Evolutionary conservation across 2,888 invertebrate species (phyloP).

Genomic region (Eupithecia abbreviata): DNA sequence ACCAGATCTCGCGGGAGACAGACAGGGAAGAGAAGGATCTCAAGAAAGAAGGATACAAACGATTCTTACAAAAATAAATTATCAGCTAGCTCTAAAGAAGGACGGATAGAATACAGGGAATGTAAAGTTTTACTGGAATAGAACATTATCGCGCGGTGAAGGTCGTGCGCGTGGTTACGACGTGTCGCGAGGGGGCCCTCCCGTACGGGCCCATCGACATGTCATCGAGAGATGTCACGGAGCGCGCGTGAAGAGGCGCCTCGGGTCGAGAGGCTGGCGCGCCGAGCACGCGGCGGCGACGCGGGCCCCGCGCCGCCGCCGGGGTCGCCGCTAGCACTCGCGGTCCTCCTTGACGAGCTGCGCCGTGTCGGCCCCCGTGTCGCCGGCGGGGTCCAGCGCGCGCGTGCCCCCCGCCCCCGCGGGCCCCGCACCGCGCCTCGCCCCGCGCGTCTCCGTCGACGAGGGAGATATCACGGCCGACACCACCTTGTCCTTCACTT

Average conservation of each 20-base stretch:
- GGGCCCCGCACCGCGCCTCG: constrained; percentile 73
- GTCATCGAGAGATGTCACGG: constrained; percentile 5
- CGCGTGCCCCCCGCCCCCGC: constrained; percentile 86
- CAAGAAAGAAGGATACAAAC: constrained; percentile 38
- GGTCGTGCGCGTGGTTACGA: background rate
- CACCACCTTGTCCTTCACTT: constrained; percentile 87
- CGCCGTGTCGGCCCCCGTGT: constrained; percentile 96
- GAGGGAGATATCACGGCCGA: constrained; percentile 92
- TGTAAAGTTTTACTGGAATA: constrained; percentile 43
- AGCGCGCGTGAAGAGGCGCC: constrained; percentile 30
- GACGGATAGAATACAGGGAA: constrained; percentile 59
- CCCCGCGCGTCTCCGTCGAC: constrained; percentile 91
- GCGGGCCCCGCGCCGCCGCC: constrained; percentile 21
- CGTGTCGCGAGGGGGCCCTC: background rate
- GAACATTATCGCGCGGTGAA: constrained; percentile 8
- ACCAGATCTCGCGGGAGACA: constrained; percentile 55
- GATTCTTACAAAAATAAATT: constrained; percentile 51
- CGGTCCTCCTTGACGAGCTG: constrained; percentile 95
- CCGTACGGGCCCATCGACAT: background rate
- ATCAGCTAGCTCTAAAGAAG: constrained; percentile 57
- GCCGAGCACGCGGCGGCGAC: constrained; percentile 17
- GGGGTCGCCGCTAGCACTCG: constrained; percentile 67
- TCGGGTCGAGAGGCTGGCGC: constrained; percentile 29
- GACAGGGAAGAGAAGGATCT: constrained; percentile 40
- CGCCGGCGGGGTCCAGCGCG: constrained; percentile 92